These are phyloP conservation scores for Prunella fulvescens DNA, from an alignment of 2,113 vertebrate genomes.

Conservation along the genomic window DNA sequence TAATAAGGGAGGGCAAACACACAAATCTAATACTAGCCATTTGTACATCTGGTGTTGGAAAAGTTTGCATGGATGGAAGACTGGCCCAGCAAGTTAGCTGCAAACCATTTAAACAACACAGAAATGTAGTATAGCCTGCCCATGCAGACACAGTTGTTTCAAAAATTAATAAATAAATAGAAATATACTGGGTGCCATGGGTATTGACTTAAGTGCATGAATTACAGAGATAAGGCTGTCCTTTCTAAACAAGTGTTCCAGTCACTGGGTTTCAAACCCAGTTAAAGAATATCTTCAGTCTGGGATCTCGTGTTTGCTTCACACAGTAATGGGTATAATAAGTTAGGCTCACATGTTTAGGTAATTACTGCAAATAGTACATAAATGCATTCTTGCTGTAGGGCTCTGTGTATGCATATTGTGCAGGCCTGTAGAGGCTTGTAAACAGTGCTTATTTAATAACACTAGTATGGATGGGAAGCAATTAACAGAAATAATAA, in stretches of 20 bases:
- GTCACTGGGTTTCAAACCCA: neutral
- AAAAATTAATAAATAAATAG: neutral
- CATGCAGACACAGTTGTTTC: neutral
- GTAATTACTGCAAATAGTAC: neutral
- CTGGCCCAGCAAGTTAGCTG: neutral
- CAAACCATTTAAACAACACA: neutral
- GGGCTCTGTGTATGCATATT: neutral
- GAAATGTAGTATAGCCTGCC: neutral
- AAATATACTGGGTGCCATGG: neutral
- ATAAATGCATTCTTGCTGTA: neutral
- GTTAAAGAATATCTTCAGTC: neutral
- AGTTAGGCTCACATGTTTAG: neutral
- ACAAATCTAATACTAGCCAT: neutral
- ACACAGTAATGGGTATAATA: neutral
- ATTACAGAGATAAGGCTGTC: neutral
- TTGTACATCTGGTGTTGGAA: neutral
- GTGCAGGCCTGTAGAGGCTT: neutral
- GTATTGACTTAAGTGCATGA: neutral
- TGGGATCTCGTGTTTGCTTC: neutral
- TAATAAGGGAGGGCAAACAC: neutral
- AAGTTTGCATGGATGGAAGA: neutral
- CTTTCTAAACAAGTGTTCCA: neutral
- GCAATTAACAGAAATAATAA: neutral
- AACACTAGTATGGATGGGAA: neutral
- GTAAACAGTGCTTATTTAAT: neutral